Evolutionary conservation across 2,797 vertebrate species (phyloP).

Genomic region (Leontopithecus rosalia): DNA sequence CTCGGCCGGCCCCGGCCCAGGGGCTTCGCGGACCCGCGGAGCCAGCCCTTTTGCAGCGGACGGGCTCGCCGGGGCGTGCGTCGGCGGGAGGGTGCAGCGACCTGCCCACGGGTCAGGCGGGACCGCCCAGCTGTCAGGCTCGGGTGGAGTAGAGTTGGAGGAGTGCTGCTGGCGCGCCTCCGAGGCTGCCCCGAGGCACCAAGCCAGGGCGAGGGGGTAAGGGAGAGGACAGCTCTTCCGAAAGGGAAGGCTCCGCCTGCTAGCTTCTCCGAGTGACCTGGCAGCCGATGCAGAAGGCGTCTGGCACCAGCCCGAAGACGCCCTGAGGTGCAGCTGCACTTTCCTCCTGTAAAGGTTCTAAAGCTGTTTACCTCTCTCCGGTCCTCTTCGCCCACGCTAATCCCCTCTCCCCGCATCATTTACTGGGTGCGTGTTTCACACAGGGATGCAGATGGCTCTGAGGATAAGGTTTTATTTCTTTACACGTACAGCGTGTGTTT

Average conservation of each 20-base stretch:
- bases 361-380: slow-evolving; percentile 61
- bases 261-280: slow-evolving; percentile 72
- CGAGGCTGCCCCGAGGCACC: slow-evolving; percentile 80
- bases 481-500: slow-evolving; percentile 20
- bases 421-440: slow-evolving; percentile 10
- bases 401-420: neutral
- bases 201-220: slow-evolving; percentile 78
- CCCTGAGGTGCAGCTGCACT: slow-evolving; percentile 62
- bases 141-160: slow-evolving; percentile 68
- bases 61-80: neutral
- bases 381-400: slow-evolving; percentile 17
- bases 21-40: neutral
- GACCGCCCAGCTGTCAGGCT: slow-evolving; percentile 73
- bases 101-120: slow-evolving; percentile 76
- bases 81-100: neutral
- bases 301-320: slow-evolving; percentile 56
- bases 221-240: slow-evolving; percentile 77
- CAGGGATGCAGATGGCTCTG: neutral
- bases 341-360: neutral
- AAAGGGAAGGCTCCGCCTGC: slow-evolving; percentile 67
- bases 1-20: neutral
- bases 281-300: slow-evolving; percentile 54
- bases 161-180: slow-evolving; percentile 57
- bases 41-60: neutral
- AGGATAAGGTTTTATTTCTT: slow-evolving; percentile 53